Conservation (phyloP, 1,140 invertebrate species). For the Drosophila tani region DNA sequence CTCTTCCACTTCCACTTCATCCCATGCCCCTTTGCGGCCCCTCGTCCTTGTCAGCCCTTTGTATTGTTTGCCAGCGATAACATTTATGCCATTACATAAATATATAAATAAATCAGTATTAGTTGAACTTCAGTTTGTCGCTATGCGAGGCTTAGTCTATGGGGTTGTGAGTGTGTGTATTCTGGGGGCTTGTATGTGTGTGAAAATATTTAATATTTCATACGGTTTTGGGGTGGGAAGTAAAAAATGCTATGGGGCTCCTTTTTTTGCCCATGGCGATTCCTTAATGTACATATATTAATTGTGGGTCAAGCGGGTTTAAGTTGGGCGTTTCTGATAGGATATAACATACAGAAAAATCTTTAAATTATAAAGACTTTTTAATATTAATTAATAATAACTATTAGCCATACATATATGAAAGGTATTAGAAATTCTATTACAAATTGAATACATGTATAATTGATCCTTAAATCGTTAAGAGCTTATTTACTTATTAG, state of each 20-base stretch:
- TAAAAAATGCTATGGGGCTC: conserved; percentile 43
- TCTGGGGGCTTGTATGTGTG: conserved; percentile 22
- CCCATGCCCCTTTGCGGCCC: conserved; percentile 21
- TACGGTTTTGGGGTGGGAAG: conserved; percentile 23
- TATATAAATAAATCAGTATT: conserved; percentile 82
- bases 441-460: too few relatives aligned
- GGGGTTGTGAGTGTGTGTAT: background rate
- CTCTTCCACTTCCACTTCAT: background rate
- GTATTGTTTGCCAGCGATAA: conserved; percentile 71
- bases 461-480: too few relatives aligned
- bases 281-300: conserved; percentile 30
- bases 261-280: conserved; percentile 2
- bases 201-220: conserved; percentile 65
- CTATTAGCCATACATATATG: background rate
- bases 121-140: conserved; percentile 58
- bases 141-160: conserved; percentile 33
- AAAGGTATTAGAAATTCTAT: background rate
- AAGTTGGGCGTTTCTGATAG: background rate
- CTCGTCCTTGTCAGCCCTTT: conserved; percentile 60
- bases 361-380: background rate
- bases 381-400: background rate
- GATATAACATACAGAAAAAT: background rate
- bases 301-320: conserved; percentile 24
- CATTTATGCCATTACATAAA: conserved; percentile 80
- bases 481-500: background rate